phyloP scores from a whole-genome alignment of 2,888 invertebrate genomes.

The Oxyscelio sp. region DNA sequence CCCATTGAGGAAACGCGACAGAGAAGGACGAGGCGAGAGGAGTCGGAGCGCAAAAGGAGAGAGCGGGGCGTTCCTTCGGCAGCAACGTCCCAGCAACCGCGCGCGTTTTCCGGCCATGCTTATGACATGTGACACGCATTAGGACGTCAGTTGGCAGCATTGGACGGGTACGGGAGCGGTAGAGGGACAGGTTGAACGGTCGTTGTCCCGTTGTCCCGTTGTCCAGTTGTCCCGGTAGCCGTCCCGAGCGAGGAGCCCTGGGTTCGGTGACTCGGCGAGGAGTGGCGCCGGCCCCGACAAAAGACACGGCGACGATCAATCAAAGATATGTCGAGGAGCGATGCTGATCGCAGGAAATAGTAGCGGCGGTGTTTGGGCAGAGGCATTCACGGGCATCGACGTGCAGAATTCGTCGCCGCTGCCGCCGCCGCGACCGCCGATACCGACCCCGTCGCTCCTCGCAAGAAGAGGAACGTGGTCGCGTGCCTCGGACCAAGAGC shows the following conservation, averaged over 20 bases:
- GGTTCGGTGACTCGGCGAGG: not conserved
- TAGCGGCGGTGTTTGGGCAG: slow-evolving; percentile 77
- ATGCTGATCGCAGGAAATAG: slow-evolving; percentile 75
- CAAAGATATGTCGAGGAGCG: slow-evolving; percentile 82
- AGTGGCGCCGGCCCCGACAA: not conserved
- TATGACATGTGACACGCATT: slow-evolving; percentile 55
- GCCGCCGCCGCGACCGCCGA: not conserved
- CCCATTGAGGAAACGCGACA: not conserved
- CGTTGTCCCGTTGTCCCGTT: too few relatives aligned
- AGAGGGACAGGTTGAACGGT: slow-evolving; percentile 30
- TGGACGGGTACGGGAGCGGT: slow-evolving; percentile 28
- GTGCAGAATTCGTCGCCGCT: slow-evolving; percentile 41
- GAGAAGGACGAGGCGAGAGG: too few relatives aligned
- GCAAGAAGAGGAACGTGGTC: slow-evolving; percentile 72
- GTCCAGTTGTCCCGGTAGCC: too few relatives aligned
- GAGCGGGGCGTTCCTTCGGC: not conserved
- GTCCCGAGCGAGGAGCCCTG: slow-evolving; percentile 1
- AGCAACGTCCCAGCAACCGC: slow-evolving; percentile 16
- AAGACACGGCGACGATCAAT: slow-evolving; percentile 25
- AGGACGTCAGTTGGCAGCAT: slow-evolving; percentile 49
- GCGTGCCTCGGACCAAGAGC: slow-evolving; percentile 78
- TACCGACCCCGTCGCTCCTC: slow-evolving; percentile 19
- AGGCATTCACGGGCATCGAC: slow-evolving; percentile 41
- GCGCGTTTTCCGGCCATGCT: slow-evolving; percentile 19
- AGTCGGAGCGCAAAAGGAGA: too few relatives aligned